Conservation (phyloP, 2,113 vertebrate species). For the Sorex araneus region DNA sequence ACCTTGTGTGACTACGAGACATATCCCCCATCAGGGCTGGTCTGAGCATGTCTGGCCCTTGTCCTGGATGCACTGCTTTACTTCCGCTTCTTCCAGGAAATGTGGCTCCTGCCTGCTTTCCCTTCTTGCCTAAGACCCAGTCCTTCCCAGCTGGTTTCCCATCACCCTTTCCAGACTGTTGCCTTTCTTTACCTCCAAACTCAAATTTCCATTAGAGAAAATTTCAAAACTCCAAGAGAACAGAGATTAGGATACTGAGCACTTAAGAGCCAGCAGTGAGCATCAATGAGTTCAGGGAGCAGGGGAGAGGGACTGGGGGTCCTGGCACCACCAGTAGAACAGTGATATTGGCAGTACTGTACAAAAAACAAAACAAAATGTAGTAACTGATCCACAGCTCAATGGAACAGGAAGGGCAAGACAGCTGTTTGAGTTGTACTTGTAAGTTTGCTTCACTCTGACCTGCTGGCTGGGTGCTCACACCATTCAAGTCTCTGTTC, state of each 20-base stretch:
- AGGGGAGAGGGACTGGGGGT: too few relatives aligned
- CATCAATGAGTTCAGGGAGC: background rate
- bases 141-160: background rate
- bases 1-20: background rate
- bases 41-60: too few relatives aligned
- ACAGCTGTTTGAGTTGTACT: too few relatives aligned
- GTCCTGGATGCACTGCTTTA: background rate
- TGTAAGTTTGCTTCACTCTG: too few relatives aligned
- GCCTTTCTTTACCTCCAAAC: background rate
- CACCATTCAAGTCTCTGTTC: too few relatives aligned
- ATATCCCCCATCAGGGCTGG: too few relatives aligned
- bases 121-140: background rate
- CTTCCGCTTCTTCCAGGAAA: background rate
- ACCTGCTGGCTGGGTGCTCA: too few relatives aligned
- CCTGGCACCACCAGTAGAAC: too few relatives aligned
- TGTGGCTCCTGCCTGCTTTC: background rate
- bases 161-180: background rate
- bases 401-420: too few relatives aligned
- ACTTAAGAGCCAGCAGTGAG: background rate
- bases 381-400: too few relatives aligned
- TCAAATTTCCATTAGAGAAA: background rate
- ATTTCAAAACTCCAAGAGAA: background rate
- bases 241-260: background rate
- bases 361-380: too few relatives aligned
- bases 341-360: too few relatives aligned